Evolutionary conservation across 2,888 invertebrate species (phyloP).

Genomic region (Cremastinae sp.): DNA sequence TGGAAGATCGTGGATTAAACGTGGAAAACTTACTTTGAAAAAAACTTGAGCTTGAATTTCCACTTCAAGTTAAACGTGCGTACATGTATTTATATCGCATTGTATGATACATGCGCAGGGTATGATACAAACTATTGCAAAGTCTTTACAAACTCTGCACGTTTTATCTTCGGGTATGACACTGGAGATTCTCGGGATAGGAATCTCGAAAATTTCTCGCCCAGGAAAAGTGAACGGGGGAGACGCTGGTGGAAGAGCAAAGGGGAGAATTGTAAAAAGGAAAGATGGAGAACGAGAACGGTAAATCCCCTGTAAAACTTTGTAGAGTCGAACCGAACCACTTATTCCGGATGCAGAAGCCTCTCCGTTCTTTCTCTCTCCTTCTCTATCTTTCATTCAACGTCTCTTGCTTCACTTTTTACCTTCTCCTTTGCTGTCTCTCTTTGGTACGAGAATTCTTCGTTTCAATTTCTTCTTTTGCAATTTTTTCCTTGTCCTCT

Average conservation of each 20-base stretch:
- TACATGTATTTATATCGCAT: conserved; percentile 4
- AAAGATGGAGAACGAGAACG: conserved; percentile 29
- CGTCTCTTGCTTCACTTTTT: conserved; percentile 18
- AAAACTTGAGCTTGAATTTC: conserved; percentile 30
- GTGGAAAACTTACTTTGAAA: neutral
- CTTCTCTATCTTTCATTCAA: neutral
- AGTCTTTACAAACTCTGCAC: conserved; percentile 57
- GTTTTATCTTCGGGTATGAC: conserved; percentile 60
- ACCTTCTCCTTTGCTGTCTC: conserved; percentile 14
- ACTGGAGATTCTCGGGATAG: conserved; percentile 47
- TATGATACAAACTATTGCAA: conserved; percentile 47
- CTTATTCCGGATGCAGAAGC: conserved; percentile 60
- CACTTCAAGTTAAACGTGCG: neutral
- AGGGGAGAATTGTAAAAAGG: no score
- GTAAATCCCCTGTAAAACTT: conserved; percentile 63
- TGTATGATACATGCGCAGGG: conserved; percentile 4
- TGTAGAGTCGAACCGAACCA: conserved; percentile 56
- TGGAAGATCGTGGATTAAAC: neutral
- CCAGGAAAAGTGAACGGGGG: conserved; percentile 24
- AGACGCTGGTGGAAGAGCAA: conserved; percentile 12
- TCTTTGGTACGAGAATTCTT: conserved; percentile 43
- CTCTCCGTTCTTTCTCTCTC: conserved; percentile 39
- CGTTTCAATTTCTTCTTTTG: conserved; percentile 48
- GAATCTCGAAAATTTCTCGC: conserved; percentile 49
- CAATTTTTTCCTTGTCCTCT: conserved; percentile 31